A percentile compares a stretch with the other conserved stretches of the same genome.
These are phyloP conservation scores for Leucoraja ocellata DNA, from an alignment of 2,797 vertebrate species.

Conservation along the genomic window DNA sequence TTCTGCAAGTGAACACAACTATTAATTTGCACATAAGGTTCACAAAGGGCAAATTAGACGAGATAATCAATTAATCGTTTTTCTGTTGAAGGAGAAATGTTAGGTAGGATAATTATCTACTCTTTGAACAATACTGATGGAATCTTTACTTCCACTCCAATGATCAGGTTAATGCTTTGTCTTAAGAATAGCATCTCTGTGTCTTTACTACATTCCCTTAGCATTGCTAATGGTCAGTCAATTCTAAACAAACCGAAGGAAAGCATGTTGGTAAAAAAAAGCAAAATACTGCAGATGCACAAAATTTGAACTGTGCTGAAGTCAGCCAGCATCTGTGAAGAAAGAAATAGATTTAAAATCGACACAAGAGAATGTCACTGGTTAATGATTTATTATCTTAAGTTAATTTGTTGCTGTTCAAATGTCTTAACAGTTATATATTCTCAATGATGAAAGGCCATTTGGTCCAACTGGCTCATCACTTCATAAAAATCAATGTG, in stretches of 20 bases:
- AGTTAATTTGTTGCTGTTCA: too few relatives aligned
- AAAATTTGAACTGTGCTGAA: too few relatives aligned
- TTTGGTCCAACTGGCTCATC: neutral
- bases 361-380: too few relatives aligned
- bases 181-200: neutral
- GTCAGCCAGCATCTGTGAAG: too few relatives aligned
- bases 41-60: neutral
- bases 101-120: neutral
- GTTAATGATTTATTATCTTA: too few relatives aligned
- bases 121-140: conserved; percentile 5
- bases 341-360: too few relatives aligned
- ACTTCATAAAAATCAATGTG: neutral
- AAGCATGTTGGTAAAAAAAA: too few relatives aligned
- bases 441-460: neutral
- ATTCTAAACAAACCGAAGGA: neutral
- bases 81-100: neutral
- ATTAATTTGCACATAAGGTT: neutral
- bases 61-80: neutral
- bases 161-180: neutral
- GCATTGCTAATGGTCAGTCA: neutral
- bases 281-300: too few relatives aligned
- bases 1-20: neutral
- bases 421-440: too few relatives aligned
- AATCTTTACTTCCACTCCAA: neutral
- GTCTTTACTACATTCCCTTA: neutral